Evolutionary conservation across 2,113 vertebrate genomes (phyloP).

Genomic region (Tupaia chinensis): DNA sequence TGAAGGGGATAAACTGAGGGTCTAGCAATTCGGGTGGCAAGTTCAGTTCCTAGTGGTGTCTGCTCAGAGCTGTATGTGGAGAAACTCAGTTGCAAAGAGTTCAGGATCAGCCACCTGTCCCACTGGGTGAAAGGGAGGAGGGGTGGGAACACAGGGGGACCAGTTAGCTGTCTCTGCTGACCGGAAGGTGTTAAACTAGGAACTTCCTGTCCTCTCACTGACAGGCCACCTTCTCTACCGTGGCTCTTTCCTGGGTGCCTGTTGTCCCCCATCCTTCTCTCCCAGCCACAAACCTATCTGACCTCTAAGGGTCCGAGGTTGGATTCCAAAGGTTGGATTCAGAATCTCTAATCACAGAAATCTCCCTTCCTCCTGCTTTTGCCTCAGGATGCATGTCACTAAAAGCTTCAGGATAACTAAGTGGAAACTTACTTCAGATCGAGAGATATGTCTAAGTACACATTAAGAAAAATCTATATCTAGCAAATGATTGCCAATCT

Average conservation of each 20-base stretch:
- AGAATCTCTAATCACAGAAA: conserved; percentile 9
- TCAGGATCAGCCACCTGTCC: background rate
- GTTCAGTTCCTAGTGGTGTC: background rate
- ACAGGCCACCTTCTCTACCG: background rate
- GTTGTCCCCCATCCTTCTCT: background rate
- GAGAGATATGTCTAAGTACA: background rate
- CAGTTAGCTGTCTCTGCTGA: background rate
- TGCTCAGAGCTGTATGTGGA: background rate
- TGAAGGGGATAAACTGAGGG: background rate
- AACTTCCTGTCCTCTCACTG: background rate
- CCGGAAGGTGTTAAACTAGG: background rate
- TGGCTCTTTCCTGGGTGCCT: background rate
- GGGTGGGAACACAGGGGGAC: background rate
- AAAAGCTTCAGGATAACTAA: background rate
- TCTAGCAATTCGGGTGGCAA: background rate
- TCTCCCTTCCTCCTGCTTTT: background rate
- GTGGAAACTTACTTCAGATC: background rate
- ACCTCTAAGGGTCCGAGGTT: background rate
- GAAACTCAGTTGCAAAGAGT: background rate
- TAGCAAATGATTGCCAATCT: conserved; percentile 2
- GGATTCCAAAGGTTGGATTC: background rate
- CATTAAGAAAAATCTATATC: background rate
- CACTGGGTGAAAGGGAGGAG: fast-evolving
- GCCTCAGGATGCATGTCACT: background rate
- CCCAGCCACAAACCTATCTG: background rate